Conservation (phyloP, 2,797 vertebrate species). For the Sternotherus odoratus region DNA sequence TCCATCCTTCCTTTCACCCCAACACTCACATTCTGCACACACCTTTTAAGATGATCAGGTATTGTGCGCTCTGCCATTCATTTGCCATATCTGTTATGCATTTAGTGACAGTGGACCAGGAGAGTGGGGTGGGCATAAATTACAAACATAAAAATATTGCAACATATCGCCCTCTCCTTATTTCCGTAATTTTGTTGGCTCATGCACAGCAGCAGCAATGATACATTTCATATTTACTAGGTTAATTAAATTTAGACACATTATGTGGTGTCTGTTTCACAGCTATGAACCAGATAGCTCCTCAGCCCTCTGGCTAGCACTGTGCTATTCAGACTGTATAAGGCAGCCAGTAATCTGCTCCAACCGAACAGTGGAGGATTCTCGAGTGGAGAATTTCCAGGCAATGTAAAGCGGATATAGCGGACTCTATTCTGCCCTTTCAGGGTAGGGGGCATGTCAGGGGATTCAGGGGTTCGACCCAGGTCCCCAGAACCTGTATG, state of each 20-base stretch:
- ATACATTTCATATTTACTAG: not conserved
- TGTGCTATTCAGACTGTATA: not conserved
- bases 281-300: not conserved
- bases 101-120: not conserved
- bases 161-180: not conserved
- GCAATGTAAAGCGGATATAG: not conserved
- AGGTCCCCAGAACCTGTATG: too few relatives aligned
- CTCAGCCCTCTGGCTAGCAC: not conserved
- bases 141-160: not conserved
- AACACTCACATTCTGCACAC: not conserved
- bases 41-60: not conserved
- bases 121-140: not conserved
- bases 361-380: not conserved
- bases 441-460: not conserved
- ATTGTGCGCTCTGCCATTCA: not conserved
- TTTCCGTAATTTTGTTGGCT: not conserved
- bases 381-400: not conserved
- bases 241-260: not conserved
- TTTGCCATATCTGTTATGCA: not conserved
- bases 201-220: not conserved
- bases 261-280: not conserved
- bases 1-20: not conserved
- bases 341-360: not conserved
- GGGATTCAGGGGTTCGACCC: not conserved
- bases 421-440: not conserved